phyloP scores from a whole-genome alignment of 2,113 vertebrate species.

The Chaetura pelagica region DNA sequence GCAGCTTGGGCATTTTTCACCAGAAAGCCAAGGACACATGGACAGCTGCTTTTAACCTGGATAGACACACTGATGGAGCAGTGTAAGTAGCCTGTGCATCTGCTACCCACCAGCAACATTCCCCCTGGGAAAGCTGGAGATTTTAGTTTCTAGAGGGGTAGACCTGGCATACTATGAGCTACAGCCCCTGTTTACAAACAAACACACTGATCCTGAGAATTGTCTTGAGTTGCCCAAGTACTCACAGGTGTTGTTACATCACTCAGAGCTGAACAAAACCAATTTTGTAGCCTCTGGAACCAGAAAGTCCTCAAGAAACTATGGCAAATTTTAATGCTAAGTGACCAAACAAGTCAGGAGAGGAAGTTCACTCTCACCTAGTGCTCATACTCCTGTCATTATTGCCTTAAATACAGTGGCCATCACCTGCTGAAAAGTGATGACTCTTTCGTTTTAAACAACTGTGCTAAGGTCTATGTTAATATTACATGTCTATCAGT shows the following conservation, averaged over 20 bases:
- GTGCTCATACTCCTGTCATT: not conserved
- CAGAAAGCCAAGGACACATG: not conserved
- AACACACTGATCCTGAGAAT: not conserved
- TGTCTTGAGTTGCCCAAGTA: not conserved
- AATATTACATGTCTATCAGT: not conserved
- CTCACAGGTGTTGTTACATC: not conserved
- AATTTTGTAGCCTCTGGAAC: not conserved
- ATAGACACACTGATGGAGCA: not conserved
- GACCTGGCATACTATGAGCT: not conserved
- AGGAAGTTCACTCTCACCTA: not conserved
- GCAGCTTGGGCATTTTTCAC: not conserved
- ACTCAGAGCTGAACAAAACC: not conserved
- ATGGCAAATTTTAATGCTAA: not conserved
- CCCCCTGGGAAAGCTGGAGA: not conserved
- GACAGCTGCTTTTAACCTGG: not conserved
- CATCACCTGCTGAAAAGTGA: not conserved
- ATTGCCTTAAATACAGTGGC: not conserved
- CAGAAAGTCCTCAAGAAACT: not conserved
- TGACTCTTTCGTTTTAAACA: not conserved
- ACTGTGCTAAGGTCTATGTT: not conserved
- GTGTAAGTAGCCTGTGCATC: not conserved
- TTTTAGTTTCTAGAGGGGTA: not conserved
- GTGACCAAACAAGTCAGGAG: not conserved
- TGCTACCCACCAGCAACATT: not conserved
- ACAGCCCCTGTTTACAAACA: not conserved